These are phyloP conservation scores for Cerastis leucographa DNA, from an alignment of 2,888 invertebrate genomes.

Conservation along the genomic window DNA sequence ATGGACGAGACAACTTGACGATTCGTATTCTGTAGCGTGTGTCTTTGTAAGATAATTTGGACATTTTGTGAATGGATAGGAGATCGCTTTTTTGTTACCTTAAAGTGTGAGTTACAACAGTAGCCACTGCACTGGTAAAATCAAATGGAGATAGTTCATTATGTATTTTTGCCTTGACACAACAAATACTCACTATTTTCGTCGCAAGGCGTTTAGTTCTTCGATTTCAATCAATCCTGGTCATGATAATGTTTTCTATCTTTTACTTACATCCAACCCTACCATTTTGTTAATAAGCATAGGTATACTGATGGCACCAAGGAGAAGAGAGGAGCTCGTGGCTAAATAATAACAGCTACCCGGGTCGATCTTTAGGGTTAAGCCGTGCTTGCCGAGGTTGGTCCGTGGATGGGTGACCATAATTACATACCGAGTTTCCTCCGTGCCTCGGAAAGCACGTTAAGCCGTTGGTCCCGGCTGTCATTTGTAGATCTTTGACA, in stretches of 20 bases:
- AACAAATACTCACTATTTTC: background rate
- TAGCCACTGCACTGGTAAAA: background rate
- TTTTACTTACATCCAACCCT: background rate
- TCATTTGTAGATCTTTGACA: too few relatives aligned
- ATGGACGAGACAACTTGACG: background rate
- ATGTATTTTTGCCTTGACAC: background rate
- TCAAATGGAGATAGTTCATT: background rate
- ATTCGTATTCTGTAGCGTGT: background rate
- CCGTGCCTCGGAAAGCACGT: too few relatives aligned
- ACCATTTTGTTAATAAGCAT: background rate
- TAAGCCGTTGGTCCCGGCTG: too few relatives aligned
- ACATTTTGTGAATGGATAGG: too few relatives aligned
- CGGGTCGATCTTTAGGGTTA: too few relatives aligned
- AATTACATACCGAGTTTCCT: too few relatives aligned
- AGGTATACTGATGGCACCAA: background rate
- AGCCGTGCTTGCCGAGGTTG: too few relatives aligned
- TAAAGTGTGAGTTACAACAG: background rate
- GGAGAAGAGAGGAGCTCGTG: too few relatives aligned
- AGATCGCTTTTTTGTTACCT: background rate
- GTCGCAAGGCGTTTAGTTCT: background rate
- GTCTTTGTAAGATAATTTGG: background rate
- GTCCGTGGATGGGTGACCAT: too few relatives aligned
- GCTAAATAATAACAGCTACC: too few relatives aligned
- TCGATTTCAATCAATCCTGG: background rate
- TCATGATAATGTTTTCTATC: background rate